These are phyloP conservation scores for Acrocyrtus sp. DNA, from an alignment of 2,888 invertebrate species.

Conservation along the genomic window DNA sequence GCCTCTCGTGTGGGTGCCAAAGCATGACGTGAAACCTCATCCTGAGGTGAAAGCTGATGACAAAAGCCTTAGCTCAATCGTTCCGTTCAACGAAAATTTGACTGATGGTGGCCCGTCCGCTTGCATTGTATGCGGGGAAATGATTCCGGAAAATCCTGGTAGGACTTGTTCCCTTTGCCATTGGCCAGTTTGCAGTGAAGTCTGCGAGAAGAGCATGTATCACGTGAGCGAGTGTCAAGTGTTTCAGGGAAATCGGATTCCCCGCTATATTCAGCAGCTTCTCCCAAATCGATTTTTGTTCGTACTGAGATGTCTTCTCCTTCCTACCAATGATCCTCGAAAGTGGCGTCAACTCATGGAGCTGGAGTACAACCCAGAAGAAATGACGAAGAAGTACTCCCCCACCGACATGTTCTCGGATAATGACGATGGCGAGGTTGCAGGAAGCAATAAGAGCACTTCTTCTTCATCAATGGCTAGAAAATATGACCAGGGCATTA, in stretches of 20 bases:
- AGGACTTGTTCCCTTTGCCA: background rate
- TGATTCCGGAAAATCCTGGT: background rate
- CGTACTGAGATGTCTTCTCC: slow-evolving; percentile 78
- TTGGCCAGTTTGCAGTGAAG: slow-evolving; percentile 30
- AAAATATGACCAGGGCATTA: slow-evolving; percentile 25
- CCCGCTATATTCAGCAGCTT: slow-evolving; percentile 39
- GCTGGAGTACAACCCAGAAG: slow-evolving; percentile 45
- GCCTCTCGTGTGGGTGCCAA: slow-evolving; percentile 58
- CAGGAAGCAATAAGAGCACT: background rate
- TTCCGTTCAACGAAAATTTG: background rate
- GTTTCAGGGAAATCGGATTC: slow-evolving; percentile 31
- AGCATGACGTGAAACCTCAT: slow-evolving; percentile 43
- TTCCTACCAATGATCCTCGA: slow-evolving; percentile 75
- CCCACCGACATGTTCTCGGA: slow-evolving; percentile 31
- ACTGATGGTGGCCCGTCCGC: slow-evolving; percentile 1
- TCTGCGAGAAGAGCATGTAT: background rate
- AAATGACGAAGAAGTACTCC: slow-evolving; percentile 25
- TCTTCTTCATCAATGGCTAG: background rate
- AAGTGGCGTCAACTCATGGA: slow-evolving; percentile 72
- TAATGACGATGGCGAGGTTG: slow-evolving; percentile 3
- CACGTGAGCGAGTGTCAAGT: slow-evolving; percentile 45
- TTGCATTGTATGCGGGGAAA: slow-evolving; percentile 27
- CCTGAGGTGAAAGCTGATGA: background rate
- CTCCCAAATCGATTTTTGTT: slow-evolving; percentile 76
- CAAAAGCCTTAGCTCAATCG: background rate